Conservation (phyloP, 2,797 vertebrate genomes). For the Peromyscus attwateri region DNA sequence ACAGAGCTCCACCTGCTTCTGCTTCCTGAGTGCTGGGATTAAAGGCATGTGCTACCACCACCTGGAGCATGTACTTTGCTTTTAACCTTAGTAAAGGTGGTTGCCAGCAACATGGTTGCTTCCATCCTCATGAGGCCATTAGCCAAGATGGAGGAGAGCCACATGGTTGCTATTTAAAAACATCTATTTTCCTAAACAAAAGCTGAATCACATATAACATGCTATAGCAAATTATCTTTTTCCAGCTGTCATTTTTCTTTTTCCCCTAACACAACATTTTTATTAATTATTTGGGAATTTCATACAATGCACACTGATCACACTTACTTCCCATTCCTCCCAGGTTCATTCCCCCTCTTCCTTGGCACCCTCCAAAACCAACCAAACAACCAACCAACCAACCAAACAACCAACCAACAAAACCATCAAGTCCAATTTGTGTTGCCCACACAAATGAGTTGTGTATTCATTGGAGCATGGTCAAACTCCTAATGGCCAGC, state of each 20-base stretch:
- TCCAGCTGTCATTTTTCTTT: neutral
- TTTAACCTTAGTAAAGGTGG: neutral
- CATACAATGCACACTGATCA: neutral
- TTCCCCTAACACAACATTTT: neutral
- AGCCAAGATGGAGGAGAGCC: neutral
- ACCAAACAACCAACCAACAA: neutral
- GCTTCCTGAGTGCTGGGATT: neutral
- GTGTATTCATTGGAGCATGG: neutral
- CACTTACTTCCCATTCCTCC: neutral
- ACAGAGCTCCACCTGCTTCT: neutral
- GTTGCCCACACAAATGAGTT: too few species aligned
- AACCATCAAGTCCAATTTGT: neutral
- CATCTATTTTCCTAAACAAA: neutral
- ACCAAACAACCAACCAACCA: neutral
- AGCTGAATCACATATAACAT: neutral
- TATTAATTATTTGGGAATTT: neutral
- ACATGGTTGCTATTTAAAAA: neutral
- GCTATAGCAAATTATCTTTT: neutral
- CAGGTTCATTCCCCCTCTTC: neutral
- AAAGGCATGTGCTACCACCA: neutral
- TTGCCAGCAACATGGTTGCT: neutral
- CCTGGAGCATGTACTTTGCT: neutral
- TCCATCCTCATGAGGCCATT: neutral
- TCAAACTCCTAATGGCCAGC: neutral
- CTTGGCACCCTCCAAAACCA: neutral